phyloP scores from a whole-genome alignment of 2,888 invertebrate genomes.

The Acanthosepion esculentum region DNA sequence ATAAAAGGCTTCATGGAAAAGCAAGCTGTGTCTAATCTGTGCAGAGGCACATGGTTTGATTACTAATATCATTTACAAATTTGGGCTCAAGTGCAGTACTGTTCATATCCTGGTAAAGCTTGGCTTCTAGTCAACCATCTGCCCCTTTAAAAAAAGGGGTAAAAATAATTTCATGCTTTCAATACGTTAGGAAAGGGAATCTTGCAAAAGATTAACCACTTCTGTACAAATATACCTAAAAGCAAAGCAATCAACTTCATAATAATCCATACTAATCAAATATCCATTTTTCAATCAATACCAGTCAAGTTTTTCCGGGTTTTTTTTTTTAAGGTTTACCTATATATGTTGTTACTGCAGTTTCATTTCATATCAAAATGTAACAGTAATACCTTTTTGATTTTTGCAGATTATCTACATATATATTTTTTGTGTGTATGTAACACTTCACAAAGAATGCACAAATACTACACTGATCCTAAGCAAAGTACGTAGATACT shows the following conservation, averaged over 20 bases:
- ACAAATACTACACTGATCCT: no score
- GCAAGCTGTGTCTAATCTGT: slow-evolving; percentile 18
- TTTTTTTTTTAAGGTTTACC: background rate
- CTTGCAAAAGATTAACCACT: background rate
- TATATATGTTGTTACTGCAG: background rate
- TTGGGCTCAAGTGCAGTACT: background rate
- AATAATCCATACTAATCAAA: background rate
- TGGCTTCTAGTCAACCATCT: background rate
- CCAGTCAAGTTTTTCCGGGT: background rate
- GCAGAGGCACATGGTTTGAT: slow-evolving; percentile 11
- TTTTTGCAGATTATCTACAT: background rate
- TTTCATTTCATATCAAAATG: background rate
- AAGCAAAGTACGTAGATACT: no score
- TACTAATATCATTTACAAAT: background rate
- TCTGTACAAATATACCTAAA: background rate
- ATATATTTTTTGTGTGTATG: no score
- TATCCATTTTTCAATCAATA: background rate
- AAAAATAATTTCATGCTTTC: background rate
- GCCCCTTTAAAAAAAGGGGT: background rate
- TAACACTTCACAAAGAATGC: no score
- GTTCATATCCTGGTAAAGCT: background rate
- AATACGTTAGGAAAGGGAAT: background rate
- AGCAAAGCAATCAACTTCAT: background rate
- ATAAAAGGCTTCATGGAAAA: slow-evolving; percentile 4
- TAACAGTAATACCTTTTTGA: background rate